Conservation (phyloP, 2,113 vertebrate species). For the Dasypus novemcinctus region DNA sequence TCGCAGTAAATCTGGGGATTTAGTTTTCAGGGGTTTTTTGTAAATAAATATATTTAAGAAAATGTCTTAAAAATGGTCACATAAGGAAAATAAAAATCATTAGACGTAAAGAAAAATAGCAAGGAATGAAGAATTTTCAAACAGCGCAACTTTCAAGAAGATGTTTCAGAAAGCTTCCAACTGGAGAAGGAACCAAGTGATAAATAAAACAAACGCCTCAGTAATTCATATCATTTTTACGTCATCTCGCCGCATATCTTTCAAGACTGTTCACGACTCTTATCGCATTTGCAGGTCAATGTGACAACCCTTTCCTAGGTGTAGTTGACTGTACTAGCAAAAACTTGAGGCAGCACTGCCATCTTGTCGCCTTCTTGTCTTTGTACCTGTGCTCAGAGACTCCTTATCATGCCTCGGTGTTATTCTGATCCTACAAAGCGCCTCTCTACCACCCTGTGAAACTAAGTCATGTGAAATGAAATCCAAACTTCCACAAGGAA, state of each 20-base stretch:
- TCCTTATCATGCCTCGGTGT: not conserved
- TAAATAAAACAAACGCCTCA: not conserved
- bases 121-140: not conserved
- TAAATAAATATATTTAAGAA: not conserved
- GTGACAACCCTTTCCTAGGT: not conserved
- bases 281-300: not conserved
- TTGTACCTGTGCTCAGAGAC: not conserved
- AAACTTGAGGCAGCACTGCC: not conserved
- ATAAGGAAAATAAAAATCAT: not conserved
- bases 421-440: not conserved
- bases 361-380: not conserved
- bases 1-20: not conserved
- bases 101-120: conserved; percentile 8
- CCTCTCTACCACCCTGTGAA: conserved; percentile 34
- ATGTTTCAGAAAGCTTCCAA: not conserved
- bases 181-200: not conserved
- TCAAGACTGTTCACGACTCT: not conserved
- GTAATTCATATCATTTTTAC: not conserved
- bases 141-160: not conserved
- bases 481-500: conserved; percentile 70
- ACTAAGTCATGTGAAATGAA: conserved; percentile 71
- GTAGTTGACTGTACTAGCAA: not conserved
- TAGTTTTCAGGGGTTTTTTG: not conserved
- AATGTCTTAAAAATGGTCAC: not conserved
- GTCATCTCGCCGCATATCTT: not conserved